Evolutionary conservation across 2,797 vertebrate species (phyloP).

Genomic region (Clamator glandarius): DNA sequence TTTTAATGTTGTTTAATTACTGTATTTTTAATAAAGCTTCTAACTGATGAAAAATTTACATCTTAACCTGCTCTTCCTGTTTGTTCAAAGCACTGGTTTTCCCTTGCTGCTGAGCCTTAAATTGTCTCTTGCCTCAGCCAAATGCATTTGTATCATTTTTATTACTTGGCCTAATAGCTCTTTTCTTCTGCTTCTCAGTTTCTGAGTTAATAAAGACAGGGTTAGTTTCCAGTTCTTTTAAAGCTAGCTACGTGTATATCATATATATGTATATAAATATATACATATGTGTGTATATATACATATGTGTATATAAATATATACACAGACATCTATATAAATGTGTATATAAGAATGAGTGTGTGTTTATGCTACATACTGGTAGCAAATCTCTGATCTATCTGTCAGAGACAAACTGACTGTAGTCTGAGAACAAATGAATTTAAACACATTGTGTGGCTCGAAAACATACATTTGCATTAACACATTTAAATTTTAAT

Average conservation of each 20-base stretch:
- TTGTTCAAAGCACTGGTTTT: not conserved
- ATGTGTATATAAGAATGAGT: accelerated
- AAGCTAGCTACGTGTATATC: not conserved
- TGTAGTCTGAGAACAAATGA: not conserved
- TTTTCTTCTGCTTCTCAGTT: not conserved
- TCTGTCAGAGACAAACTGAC: not conserved
- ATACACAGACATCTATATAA: too few relatives aligned
- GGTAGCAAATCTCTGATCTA: not conserved
- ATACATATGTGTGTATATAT: too few relatives aligned
- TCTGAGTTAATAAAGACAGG: not conserved
- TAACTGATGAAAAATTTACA: not conserved
- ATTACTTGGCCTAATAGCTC: not conserved
- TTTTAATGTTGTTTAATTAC: not conserved
- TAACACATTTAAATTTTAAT: not conserved
- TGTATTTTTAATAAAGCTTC: not conserved
- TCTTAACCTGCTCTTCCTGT: not conserved
- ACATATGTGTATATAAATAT: too few relatives aligned
- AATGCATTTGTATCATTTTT: not conserved
- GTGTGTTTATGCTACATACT: not conserved
- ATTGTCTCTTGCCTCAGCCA: not conserved
- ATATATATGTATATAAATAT: too few relatives aligned
- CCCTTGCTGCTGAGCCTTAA: not conserved
- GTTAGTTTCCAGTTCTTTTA: not conserved
- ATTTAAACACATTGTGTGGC: not conserved
- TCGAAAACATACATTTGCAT: not conserved